Percentiles rank a stretch among this genome's conserved stretches.
Evolutionary conservation across 2,113 vertebrate genomes (phyloP).

Genomic region (Zosterops pallidus): DNA sequence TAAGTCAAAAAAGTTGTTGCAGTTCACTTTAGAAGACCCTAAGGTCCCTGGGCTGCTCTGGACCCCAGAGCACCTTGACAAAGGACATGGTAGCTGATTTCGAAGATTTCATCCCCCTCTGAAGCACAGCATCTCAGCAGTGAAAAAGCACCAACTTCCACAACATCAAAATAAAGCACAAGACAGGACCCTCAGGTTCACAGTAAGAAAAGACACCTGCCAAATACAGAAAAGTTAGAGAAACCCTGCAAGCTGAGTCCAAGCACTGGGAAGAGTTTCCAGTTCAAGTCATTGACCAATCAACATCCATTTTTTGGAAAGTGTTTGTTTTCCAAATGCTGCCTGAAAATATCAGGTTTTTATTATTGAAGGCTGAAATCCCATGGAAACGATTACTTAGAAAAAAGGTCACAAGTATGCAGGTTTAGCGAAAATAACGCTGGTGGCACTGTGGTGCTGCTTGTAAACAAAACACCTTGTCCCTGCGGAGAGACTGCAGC

Average conservation of each 20-base stretch:
- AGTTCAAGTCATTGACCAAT: not conserved
- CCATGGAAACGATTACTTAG: not conserved
- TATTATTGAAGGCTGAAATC: not conserved
- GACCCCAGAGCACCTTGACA: not conserved
- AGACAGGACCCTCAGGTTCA: not conserved
- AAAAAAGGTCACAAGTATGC: not conserved
- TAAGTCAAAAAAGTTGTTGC: not conserved
- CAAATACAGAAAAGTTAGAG: not conserved
- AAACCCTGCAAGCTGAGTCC: not conserved
- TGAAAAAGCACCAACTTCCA: not conserved
- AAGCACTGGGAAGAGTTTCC: not conserved
- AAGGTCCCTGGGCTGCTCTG: not conserved
- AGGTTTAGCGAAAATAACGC: not conserved
- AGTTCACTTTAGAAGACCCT: not conserved
- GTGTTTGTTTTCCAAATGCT: not conserved
- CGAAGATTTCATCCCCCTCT: not conserved
- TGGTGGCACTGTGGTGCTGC: not conserved
- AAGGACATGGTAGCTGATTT: accelerated
- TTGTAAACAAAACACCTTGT: not conserved
- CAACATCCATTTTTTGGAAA: accelerated
- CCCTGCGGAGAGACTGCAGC: not conserved
- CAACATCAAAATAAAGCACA: not conserved
- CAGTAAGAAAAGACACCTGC: not conserved
- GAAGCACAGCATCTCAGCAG: not conserved
- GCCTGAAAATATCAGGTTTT: not conserved